Base-by-base conservation (phyloP, 2,797 vertebrate genomes). In the Mormyrus hasselquistii region DNA sequence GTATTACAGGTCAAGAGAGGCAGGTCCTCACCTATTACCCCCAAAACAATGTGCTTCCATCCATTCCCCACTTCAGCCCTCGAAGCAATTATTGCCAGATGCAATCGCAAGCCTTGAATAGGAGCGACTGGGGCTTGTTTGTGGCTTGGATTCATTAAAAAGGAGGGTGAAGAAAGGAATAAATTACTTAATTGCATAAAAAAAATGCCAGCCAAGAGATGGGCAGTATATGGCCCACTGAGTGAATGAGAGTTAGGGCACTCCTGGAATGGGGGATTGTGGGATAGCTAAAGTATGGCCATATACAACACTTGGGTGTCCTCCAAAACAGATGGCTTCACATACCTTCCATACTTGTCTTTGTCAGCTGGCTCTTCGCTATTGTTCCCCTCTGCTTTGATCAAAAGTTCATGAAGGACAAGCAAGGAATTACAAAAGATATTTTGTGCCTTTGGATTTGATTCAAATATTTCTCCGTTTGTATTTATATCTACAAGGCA, bases 1-100 rank as follows among this genome's bases (percentile, higher is more conserved):
- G 97, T 97, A 97, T 97, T 96, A 97, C 96, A 97, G 97, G 97
- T 97, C 97, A 97, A 97, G 97, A 97, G 97, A 97, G 96, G 96
- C 96, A 97, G 96, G 97, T 96, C 97, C 95, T 97, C 97, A 97
- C 97, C 97, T 97, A 97, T 97, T 97, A 97, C 97, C 96, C 97
- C 96, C 95, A 96, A 96, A 96, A 97, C 97, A 97, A 97, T 97
- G 95, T 94, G 95, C 96, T 96, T 96, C 96, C 96, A 97, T 97
- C 96, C 96, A 94, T 94, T 95, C 96, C 96, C 96, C 97, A 96
- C 97, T 97, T 97, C 97, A 97, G 96, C 96, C 96, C 96, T 97
- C 96, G 94, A 96, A 95, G 96, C 97, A 96, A 97, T 97, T 97
- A 97, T 96, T 96, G 96, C 96, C 97, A 97, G 97, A 97, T 97